Base-by-base conservation (phyloP, 2,113 vertebrate species). In the Anhinga rufa region DNA sequence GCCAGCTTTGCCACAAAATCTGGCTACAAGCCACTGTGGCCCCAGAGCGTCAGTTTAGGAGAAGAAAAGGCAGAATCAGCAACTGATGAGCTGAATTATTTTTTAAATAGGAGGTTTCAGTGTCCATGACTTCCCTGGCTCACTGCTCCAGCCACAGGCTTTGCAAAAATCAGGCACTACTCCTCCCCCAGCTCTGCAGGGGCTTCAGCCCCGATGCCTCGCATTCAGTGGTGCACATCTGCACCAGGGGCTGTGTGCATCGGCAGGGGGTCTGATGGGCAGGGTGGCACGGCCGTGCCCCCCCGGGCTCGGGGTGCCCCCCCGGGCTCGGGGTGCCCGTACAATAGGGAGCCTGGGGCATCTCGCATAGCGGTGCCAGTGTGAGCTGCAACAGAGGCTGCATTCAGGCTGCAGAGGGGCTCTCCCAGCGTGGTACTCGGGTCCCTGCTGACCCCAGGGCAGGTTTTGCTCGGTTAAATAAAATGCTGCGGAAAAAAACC, bases 131-230 rank as follows among this genome's bases (percentile, higher is more conserved):
- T 40, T 81, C 40, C 8, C 36, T 57, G 48, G 10, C 49, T 86
- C 44, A 10, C 9, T 3, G 8, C 29, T 84, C 34, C 7, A 3
- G 17, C 29, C 76, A 20, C 36, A 36, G 61, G 28, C 71, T 66
- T 75, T 86, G 74, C 64, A 65, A 58, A 51, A 68, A 58, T 31
- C 64, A 40, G 32, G 5, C 32, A 2, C 26, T 14, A 12, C 25
- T 72, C 9, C 18, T 22, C 21, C 46, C 22, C 28, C 1, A 2
- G 0, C 52, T 49, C 40, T 58, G 10, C 0, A 1, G 48, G 48
- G 19, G 4, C 12, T 54, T 60, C 68, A 31, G 18, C 34, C 9
- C 10, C 0, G 1, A 3, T 7, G 14, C 17, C 28, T 42, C 2
- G 17, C 49, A 34, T 10, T 7, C 58, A 48, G 36, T 1, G 5